Percentiles rank a stretch among this genome's conserved stretches.
Evolutionary conservation across 2,113 vertebrate species (phyloP).

Genomic region (Stictonetta naevosa): DNA sequence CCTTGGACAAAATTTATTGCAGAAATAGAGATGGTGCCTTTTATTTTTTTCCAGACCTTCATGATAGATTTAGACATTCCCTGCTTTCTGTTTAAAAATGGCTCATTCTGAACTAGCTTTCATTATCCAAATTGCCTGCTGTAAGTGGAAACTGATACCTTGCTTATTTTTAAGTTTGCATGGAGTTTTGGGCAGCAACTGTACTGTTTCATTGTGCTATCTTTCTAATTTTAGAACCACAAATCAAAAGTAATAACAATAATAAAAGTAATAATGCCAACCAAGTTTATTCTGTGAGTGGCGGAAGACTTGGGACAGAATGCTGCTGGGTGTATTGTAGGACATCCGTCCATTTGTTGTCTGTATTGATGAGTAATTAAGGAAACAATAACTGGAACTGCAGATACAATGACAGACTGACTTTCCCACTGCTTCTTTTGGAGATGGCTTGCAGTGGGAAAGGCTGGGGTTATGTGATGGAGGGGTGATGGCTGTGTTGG

Average conservation of each 20-base stretch:
- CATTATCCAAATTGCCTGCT: background rate
- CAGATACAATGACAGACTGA: slow-evolving; percentile 76
- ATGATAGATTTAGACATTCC: background rate
- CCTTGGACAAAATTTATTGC: background rate
- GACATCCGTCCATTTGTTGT: slow-evolving; percentile 77
- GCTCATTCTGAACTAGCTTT: background rate
- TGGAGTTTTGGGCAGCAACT: background rate
- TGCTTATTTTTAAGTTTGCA: background rate
- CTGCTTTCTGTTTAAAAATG: background rate
- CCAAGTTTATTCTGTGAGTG: background rate
- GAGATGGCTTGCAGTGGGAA: background rate
- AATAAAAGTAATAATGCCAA: slow-evolving; percentile 30
- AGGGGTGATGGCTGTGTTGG: background rate
- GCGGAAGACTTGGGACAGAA: background rate
- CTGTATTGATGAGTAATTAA: slow-evolving; percentile 73
- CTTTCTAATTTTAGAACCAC: slow-evolving; percentile 25
- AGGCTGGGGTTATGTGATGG: background rate
- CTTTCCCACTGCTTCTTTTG: slow-evolving; percentile 57
- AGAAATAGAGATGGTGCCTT: background rate
- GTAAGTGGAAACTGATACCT: background rate
- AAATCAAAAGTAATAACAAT: background rate
- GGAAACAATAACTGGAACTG: slow-evolving; percentile 79
- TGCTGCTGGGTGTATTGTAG: slow-evolving; percentile 69
- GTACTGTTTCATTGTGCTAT: background rate
- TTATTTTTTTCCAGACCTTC: background rate